Percentiles rank a stretch among this genome's conserved stretches.
Conservation (phyloP, 2,113 vertebrate genomes). For the Tinamus guttatus region DNA sequence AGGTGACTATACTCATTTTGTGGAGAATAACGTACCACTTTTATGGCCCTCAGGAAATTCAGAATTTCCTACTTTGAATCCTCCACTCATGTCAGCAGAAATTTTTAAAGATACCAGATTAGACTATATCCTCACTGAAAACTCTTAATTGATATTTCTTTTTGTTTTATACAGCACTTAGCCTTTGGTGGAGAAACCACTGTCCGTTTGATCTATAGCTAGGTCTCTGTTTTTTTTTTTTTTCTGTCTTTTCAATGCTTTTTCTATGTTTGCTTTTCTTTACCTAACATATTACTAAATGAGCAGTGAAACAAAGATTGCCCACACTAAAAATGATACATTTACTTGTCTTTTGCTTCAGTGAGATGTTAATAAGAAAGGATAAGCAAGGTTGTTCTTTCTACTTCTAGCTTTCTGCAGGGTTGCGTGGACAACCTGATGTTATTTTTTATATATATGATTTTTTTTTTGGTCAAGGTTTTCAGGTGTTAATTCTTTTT, state of each 20-base stretch:
- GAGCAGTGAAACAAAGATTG: background rate
- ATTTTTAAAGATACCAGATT: background rate
- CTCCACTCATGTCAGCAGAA: background rate
- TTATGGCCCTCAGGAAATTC: background rate
- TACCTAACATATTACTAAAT: background rate
- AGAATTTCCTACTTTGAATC: background rate
- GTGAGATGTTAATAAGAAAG: background rate
- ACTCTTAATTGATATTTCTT: background rate
- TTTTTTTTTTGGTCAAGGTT: background rate
- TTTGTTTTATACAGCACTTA: background rate
- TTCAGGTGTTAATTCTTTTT: background rate
- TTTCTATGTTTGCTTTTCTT: background rate
- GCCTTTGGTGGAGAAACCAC: background rate
- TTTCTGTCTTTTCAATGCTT: background rate
- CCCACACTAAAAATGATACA: background rate
- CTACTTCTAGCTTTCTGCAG: background rate
- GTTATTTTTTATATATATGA: no score
- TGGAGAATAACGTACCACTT: background rate
- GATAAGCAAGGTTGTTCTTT: background rate
- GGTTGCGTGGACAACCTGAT: background rate
- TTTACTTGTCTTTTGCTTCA: background rate
- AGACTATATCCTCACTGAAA: background rate
- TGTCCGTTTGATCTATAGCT: background rate
- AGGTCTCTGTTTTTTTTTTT: background rate
- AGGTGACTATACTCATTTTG: background rate